Evolutionary conservation across 2,888 invertebrate species (phyloP).

Genomic region (Sisyra nigra): DNA sequence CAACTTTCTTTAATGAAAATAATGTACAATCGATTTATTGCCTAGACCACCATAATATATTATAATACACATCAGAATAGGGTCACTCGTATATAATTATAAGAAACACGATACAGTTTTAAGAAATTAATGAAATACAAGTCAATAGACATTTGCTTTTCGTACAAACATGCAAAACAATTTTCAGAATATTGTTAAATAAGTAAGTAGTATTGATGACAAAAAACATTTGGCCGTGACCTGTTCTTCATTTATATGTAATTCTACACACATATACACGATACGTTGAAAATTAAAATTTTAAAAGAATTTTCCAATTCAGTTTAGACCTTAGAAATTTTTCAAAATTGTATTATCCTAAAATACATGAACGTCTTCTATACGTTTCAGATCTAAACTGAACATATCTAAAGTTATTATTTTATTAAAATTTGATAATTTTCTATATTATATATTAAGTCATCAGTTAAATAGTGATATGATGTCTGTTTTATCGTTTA

Average conservation of each 20-base stretch:
- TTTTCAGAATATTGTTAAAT: background rate
- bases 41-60: conserved; percentile 29
- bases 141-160: background rate
- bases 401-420: background rate
- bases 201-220: background rate
- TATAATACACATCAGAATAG: conserved; percentile 30
- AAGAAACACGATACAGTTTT: conserved; percentile 4
- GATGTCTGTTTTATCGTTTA: conserved; percentile 4
- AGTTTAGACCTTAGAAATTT: no score
- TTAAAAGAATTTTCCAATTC: conserved; percentile 1
- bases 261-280: conserved; percentile 13
- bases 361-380: no score
- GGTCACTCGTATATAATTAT: conserved; percentile 23
- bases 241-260: conserved; percentile 2
- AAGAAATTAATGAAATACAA: conserved; percentile 1
- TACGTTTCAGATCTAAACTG: no score
- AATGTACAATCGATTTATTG: conserved; percentile 32
- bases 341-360: no score
- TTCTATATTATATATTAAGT: conserved; percentile 1
- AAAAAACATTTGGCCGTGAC: background rate
- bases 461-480: conserved; percentile 8
- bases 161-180: conserved; percentile 1
- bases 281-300: conserved; percentile 10
- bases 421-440: conserved; percentile 2
- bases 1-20: conserved; percentile 34